Evolutionary conservation across 2,113 vertebrate species (phyloP).

Genomic region (Motacilla tschutschensis): DNA sequence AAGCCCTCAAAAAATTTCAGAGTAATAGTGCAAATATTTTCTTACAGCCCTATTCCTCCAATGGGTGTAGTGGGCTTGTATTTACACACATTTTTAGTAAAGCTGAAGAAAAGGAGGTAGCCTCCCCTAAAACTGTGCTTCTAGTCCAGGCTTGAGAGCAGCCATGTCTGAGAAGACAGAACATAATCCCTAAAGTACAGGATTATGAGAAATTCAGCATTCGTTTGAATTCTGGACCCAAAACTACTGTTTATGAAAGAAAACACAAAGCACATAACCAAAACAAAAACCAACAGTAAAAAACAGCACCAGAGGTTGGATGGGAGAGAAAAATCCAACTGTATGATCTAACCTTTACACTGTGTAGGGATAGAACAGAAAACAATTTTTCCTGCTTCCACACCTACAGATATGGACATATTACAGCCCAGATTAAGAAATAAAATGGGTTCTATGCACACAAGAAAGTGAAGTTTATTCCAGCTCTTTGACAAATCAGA

Average conservation of each 20-base stretch:
- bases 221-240: background rate
- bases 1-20: background rate
- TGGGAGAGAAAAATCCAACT: background rate
- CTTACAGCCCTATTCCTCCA: background rate
- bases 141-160: background rate
- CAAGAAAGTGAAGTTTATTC: background rate
- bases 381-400: background rate
- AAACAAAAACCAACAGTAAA: background rate
- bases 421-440: background rate
- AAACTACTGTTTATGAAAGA: background rate
- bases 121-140: background rate
- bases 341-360: background rate
- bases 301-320: background rate
- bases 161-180: background rate
- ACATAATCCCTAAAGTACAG: background rate
- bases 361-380: background rate
- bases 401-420: background rate
- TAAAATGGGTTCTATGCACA: background rate
- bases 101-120: background rate
- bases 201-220: background rate
- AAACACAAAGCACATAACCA: background rate
- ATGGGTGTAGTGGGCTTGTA: background rate
- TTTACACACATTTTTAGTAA: background rate
- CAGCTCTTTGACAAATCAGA: background rate
- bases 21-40: background rate